Conservation (phyloP, 2,113 vertebrate genomes). For the Narcine bancroftii region DNA sequence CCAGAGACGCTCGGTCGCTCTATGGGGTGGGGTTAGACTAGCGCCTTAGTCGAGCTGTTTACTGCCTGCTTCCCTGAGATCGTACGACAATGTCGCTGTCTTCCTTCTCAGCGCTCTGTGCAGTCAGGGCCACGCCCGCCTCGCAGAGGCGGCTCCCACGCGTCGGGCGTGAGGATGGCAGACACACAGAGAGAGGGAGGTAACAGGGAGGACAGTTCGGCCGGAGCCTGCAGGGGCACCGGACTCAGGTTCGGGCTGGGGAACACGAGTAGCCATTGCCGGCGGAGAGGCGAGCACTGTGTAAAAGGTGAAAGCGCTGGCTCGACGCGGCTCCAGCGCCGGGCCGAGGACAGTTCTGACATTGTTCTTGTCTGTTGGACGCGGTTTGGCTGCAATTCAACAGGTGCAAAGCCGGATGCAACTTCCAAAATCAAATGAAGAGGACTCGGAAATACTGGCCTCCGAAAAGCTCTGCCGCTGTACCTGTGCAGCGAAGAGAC, state of each 20-base stretch:
- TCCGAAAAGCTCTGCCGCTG: background rate
- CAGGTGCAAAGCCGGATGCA: background rate
- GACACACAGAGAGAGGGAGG: background rate
- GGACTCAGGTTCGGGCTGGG: background rate
- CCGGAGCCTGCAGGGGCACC: background rate
- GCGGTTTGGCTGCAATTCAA: background rate
- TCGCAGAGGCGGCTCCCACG: background rate
- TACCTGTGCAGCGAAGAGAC: too few species aligned
- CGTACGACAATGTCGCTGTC: background rate
- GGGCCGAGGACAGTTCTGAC: background rate
- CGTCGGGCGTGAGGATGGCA: background rate
- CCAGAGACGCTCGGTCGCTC: background rate
- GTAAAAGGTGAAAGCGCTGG: background rate
- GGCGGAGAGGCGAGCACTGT: background rate
- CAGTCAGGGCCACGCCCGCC: background rate
- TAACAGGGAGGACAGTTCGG: background rate
- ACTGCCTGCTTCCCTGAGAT: background rate
- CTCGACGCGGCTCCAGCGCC: background rate
- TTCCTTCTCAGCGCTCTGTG: background rate
- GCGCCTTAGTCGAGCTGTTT: background rate
- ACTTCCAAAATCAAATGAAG: background rate
- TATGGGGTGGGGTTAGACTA: background rate
- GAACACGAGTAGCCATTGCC: background rate
- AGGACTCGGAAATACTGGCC: background rate
- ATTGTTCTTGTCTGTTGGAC: background rate